Evolutionary conservation across 2,888 invertebrate species (phyloP).

Genomic region (Coenonympha glycerion): DNA sequence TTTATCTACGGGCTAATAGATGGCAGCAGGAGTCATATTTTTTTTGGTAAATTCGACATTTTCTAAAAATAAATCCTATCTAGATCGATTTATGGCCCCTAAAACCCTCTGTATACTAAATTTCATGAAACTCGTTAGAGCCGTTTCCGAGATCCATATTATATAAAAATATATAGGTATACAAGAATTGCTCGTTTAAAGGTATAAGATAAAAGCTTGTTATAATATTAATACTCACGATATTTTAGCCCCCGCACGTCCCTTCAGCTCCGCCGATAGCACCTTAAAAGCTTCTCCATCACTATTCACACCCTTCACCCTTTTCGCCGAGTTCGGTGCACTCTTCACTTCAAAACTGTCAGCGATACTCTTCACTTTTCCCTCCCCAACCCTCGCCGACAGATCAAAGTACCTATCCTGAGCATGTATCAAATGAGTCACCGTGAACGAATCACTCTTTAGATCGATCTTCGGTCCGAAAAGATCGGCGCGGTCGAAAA

Average conservation of each 20-base stretch:
- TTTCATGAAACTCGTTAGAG: too few relatives aligned
- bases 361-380: slow-evolving; percentile 29
- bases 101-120: too few relatives aligned
- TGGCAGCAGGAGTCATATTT: too few relatives aligned
- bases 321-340: slow-evolving; percentile 41
- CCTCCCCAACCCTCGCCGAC: slow-evolving; percentile 40
- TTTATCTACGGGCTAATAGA: too few relatives aligned
- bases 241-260: slow-evolving; percentile 13
- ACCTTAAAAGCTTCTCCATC: slow-evolving; percentile 32
- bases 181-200: too few relatives aligned
- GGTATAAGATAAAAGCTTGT: too few relatives aligned
- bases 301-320: slow-evolving; percentile 29
- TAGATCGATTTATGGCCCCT: too few relatives aligned
- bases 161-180: too few relatives aligned
- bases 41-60: too few relatives aligned
- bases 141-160: too few relatives aligned
- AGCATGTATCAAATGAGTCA: slow-evolving; percentile 63
- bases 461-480: slow-evolving; percentile 57
- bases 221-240: slow-evolving; percentile 36
- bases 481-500: slow-evolving; percentile 46
- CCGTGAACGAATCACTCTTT: slow-evolving; percentile 45
- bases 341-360: slow-evolving; percentile 39
- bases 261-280: slow-evolving; percentile 25
- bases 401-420: slow-evolving; percentile 68
- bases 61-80: too few relatives aligned